Percentiles rank a stretch among this genome's conserved stretches.
phyloP scores from a whole-genome alignment of 2,113 vertebrate species.

The Dissostichus mawsoni region DNA sequence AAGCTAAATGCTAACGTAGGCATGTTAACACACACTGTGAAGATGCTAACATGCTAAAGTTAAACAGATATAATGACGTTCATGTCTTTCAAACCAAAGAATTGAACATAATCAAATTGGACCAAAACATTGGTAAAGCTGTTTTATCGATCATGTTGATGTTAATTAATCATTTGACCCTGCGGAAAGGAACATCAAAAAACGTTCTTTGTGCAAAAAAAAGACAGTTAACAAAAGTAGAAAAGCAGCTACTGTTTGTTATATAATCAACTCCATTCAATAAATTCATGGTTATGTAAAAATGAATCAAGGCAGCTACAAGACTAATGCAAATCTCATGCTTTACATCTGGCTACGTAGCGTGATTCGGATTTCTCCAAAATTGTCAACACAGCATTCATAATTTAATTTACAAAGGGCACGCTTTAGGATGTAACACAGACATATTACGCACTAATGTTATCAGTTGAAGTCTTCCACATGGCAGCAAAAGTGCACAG shows the following conservation, averaged over 20 bases:
- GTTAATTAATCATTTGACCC: no score
- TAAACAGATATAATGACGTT: no score
- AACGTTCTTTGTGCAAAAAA: no score
- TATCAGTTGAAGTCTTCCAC: conserved; percentile 31
- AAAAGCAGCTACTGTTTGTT: background rate
- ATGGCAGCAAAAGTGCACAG: conserved; percentile 30
- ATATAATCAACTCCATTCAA: background rate
- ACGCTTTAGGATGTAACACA: background rate
- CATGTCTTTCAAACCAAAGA: no score
- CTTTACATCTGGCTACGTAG: conserved; percentile 18
- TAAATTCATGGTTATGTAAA: background rate
- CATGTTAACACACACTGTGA: no score
- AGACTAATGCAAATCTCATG: conserved; percentile 42
- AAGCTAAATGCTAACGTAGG: no score
- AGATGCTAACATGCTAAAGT: no score
- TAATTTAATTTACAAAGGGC: background rate
- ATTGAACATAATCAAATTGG: no score
- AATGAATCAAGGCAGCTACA: background rate
- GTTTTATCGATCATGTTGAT: no score
- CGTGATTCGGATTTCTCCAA: conserved; percentile 37
- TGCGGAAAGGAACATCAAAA: no score
- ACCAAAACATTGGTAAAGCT: no score
- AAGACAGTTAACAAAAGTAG: background rate
- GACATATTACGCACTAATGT: conserved; percentile 8
- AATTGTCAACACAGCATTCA: conserved; percentile 9